phyloP scores from a whole-genome alignment of 2,797 vertebrate genomes.

The Falco concolor region DNA sequence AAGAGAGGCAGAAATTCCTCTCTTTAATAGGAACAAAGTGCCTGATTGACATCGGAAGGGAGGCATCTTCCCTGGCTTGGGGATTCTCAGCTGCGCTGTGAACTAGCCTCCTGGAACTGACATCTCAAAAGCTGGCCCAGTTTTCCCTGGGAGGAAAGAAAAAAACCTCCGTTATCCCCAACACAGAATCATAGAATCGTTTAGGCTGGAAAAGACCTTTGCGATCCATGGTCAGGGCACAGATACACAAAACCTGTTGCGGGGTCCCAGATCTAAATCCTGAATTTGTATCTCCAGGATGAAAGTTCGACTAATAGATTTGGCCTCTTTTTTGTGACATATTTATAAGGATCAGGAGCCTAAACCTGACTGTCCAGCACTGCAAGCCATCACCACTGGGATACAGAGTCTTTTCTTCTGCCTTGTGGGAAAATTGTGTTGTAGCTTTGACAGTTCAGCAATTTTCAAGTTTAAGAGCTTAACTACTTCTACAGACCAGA shows the following conservation, averaged over 20 bases:
- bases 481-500: not conserved
- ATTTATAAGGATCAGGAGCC: not conserved
- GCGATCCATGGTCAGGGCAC: not conserved
- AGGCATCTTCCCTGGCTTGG: not conserved
- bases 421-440: not conserved
- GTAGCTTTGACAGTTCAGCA: not conserved
- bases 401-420: not conserved
- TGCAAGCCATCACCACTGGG: not conserved
- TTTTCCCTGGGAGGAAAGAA: not conserved
- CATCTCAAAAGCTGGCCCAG: not conserved
- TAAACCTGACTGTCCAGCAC: not conserved
- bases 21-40: not conserved
- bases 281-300: not conserved
- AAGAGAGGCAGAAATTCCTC: not conserved
- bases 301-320: not conserved
- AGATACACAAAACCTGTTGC: not conserved
- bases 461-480: not conserved
- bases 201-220: not conserved
- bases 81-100: not conserved
- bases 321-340: not conserved
- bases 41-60: not conserved
- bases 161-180: fast-evolving
- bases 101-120: not conserved
- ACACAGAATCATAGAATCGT: not conserved
- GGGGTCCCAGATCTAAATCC: not conserved